A percentile compares a stretch with the other conserved stretches of the same genome.
phyloP scores from a whole-genome alignment of 2,888 invertebrate species.

The Acrobasis repandana region DNA sequence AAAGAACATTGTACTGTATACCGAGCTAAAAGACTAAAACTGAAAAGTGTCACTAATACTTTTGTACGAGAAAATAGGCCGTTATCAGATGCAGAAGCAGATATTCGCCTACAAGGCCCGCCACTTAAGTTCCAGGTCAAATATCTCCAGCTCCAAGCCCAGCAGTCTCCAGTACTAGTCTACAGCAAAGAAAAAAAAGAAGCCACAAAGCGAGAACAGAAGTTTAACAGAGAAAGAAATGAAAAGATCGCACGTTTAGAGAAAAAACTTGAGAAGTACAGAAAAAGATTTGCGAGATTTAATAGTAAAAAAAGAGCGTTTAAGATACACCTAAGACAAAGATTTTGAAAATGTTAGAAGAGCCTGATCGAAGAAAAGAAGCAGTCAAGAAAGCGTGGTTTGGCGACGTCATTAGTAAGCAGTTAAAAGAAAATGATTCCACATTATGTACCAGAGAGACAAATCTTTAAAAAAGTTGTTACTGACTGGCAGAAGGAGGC shows the following conservation, averaged over 20 bases:
- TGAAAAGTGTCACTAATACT: too few relatives aligned
- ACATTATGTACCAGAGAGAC: too few relatives aligned
- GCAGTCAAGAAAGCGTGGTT: slow-evolving; percentile 9
- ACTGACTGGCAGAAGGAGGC: too few relatives aligned
- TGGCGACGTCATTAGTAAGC: neutral
- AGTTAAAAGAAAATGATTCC: too few relatives aligned
- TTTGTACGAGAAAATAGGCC: slow-evolving; percentile 27
- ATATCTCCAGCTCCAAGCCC: neutral
- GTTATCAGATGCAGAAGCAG: slow-evolving; percentile 20
- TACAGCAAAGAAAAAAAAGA: slow-evolving; percentile 19
- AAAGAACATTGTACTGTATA: slow-evolving; percentile 27
- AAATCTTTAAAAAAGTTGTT: too few relatives aligned
- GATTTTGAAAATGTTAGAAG: too few relatives aligned
- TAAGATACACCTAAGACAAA: too few relatives aligned
- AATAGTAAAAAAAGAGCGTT: too few relatives aligned
- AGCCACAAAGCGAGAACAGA: slow-evolving; percentile 15
- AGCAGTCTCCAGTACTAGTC: slow-evolving; percentile 16
- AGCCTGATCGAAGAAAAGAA: too few relatives aligned
- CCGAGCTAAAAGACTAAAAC: slow-evolving; percentile 26
- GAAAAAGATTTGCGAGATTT: too few relatives aligned
- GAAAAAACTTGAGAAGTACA: too few relatives aligned
- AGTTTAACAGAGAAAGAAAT: neutral
- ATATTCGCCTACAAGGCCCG: slow-evolving; percentile 18
- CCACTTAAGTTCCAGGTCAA: slow-evolving; percentile 16
- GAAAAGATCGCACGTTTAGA: too few relatives aligned